A percentile compares a stretch with the other conserved stretches of the same genome.
phyloP scores from a whole-genome alignment of 2,113 vertebrate genomes.

The Sebastes schlegelii region DNA sequence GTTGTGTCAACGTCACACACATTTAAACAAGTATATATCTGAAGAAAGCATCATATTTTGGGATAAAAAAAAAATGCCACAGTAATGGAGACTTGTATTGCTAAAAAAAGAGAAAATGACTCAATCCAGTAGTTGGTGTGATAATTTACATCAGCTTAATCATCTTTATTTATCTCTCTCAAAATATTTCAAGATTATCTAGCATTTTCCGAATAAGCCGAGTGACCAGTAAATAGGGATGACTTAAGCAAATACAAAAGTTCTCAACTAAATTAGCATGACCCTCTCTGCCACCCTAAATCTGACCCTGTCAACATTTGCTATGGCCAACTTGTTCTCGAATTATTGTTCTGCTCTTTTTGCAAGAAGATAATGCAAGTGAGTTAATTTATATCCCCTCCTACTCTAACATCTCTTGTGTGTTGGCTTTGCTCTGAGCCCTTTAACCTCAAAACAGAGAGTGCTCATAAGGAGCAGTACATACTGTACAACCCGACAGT shows the following conservation, averaged over 20 bases:
- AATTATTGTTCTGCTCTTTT: not conserved
- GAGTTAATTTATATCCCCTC: conserved; percentile 9
- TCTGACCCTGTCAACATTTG: conserved; percentile 9
- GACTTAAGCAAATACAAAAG: not conserved
- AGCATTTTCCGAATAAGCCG: not conserved
- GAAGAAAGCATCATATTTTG: not conserved
- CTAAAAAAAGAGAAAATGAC: not conserved
- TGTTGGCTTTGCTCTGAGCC: conserved; percentile 13
- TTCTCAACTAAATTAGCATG: not conserved
- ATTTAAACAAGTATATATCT: conserved; percentile 10
- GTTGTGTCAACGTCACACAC: not conserved
- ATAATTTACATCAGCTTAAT: not conserved
- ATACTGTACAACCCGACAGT: not conserved
- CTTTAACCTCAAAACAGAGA: not conserved
- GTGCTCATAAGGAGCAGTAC: not conserved
- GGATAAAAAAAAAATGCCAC: conserved; percentile 32
- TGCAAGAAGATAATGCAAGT: not conserved
- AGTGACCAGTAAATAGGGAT: not conserved
- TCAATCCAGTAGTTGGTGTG: not conserved
- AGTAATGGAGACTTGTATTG: not conserved
- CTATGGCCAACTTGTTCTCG: not conserved
- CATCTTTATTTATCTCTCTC: not conserved
- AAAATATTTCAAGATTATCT: not conserved
- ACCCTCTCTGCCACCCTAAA: not conserved
- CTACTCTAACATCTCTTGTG: conserved; percentile 19